A percentile compares a stretch with the other conserved stretches of the same genome.
Evolutionary conservation across 2,797 vertebrate genomes (phyloP).

Genomic region (Alca torda): DNA sequence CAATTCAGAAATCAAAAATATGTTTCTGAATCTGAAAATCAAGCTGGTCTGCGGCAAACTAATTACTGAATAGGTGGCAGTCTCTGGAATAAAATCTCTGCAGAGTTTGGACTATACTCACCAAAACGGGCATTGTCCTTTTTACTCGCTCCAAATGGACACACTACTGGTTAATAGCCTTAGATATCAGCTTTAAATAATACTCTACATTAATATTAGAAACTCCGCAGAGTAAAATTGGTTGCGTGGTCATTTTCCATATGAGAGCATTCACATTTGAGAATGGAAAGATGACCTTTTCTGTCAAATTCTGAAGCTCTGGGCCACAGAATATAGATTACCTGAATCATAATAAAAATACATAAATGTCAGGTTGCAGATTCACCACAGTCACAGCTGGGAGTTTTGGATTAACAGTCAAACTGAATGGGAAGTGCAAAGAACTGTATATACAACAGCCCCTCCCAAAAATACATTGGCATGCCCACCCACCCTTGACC

Average conservation of each 20-base stretch:
- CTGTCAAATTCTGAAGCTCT: constrained; percentile 35
- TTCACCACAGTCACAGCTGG: constrained; percentile 26
- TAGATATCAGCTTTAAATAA: not conserved
- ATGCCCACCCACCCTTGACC: not conserved
- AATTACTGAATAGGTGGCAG: not conserved
- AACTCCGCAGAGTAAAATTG: not conserved
- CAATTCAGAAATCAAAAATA: not conserved
- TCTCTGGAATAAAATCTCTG: not conserved
- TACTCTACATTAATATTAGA: not conserved
- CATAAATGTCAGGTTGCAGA: constrained; percentile 18
- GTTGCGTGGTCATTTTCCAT: not conserved
- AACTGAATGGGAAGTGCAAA: constrained; percentile 38
- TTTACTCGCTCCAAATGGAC: not conserved
- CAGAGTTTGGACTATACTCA: not conserved
- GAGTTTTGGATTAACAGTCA: constrained; percentile 28
- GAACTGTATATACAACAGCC: not conserved
- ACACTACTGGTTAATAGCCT: not conserved
- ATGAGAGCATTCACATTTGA: constrained; percentile 28
- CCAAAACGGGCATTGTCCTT: not conserved
- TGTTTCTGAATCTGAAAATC: not conserved
- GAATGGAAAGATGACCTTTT: constrained; percentile 9
- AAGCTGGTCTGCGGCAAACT: not conserved
- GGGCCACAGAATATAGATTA: not conserved
- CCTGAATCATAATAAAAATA: constrained; percentile 22
- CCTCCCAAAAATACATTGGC: not conserved